Evolutionary conservation across 2,888 invertebrate genomes (phyloP).

Genomic region (Eilema caniola): DNA sequence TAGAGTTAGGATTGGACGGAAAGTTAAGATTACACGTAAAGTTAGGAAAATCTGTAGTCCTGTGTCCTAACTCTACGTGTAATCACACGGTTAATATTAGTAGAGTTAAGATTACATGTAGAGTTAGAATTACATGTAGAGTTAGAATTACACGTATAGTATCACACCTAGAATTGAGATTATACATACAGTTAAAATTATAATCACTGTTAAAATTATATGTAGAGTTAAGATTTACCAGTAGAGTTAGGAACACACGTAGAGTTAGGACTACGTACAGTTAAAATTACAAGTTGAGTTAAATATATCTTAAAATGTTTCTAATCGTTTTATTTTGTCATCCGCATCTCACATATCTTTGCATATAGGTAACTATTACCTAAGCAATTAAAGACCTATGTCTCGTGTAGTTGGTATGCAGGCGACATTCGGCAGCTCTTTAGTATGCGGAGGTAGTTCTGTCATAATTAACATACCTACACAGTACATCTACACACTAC

Average conservation of each 20-base stretch:
- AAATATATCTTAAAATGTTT: neutral
- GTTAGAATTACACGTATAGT: neutral
- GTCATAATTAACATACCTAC: constrained; percentile 59
- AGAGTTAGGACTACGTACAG: neutral
- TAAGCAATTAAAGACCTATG: constrained; percentile 50
- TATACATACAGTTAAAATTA: neutral
- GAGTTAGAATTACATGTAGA: neutral
- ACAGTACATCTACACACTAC: constrained; percentile 27
- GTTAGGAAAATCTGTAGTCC: no score
- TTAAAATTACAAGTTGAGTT: neutral
- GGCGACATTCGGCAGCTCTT: constrained; percentile 43
- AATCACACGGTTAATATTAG: neutral
- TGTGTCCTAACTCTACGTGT: no score
- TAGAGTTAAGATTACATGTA: neutral
- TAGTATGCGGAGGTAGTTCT: constrained; percentile 52
- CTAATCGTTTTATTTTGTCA: neutral
- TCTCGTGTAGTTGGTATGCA: constrained; percentile 56
- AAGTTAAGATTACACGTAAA: no score
- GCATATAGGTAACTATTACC: constrained; percentile 24
- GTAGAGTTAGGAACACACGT: neutral
- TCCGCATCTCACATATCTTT: neutral
- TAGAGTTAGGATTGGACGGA: neutral
- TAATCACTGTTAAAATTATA: neutral
- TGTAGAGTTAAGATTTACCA: no score
- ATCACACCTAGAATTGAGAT: neutral